A percentile compares a stretch with the other conserved stretches of the same genome.
phyloP scores from a whole-genome alignment of 2,113 vertebrate genomes.

The Pituophis catenifer region DNA sequence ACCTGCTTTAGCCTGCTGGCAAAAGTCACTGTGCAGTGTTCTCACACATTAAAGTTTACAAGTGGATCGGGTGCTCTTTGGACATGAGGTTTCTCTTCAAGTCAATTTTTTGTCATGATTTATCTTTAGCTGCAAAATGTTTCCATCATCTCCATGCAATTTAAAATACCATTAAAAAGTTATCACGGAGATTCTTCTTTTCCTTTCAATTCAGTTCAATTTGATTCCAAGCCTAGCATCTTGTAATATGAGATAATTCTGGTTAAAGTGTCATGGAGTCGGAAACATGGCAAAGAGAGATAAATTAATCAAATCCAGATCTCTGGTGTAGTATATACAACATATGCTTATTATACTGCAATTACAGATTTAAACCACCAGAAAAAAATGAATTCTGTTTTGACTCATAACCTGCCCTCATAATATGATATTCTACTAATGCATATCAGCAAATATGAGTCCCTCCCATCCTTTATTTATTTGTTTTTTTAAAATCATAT shows the following conservation, averaged over 20 bases:
- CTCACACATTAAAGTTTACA: not conserved
- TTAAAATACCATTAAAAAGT: not conserved
- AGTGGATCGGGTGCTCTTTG: not conserved
- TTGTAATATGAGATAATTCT: not conserved
- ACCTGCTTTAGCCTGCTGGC: not conserved
- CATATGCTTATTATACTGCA: not conserved
- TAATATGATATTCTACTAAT: not conserved
- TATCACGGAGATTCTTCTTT: not conserved
- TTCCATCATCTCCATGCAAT: not conserved
- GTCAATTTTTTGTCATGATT: not conserved
- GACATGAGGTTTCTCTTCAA: not conserved
- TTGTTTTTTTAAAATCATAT: not conserved
- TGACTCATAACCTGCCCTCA: not conserved
- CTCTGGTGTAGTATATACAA: not conserved
- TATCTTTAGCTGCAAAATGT: not conserved
- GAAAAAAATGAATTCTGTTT: slow-evolving; percentile 13
- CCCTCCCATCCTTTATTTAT: not conserved
- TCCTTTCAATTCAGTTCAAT: not conserved
- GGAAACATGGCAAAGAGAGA: slow-evolving; percentile 6
- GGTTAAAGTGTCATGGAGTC: slow-evolving; percentile 7
- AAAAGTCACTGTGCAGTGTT: not conserved
- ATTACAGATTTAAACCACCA: not conserved
- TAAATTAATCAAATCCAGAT: slow-evolving; percentile 1
- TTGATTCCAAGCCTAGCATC: not conserved
- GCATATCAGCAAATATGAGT: not conserved